Conservation (phyloP, 1,140 invertebrate species). For the Drosophila yakuba region DNA sequence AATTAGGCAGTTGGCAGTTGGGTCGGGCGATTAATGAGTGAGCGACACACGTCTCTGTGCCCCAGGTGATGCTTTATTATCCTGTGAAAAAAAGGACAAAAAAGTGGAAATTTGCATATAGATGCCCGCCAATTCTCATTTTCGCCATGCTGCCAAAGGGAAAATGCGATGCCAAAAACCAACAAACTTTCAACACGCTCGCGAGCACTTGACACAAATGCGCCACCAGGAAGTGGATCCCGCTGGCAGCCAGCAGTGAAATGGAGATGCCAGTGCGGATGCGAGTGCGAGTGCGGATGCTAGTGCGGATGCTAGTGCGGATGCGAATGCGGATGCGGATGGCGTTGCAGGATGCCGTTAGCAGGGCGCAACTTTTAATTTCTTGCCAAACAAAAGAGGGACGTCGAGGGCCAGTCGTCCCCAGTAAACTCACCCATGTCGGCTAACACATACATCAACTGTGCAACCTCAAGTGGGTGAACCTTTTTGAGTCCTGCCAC, state of each 20-base stretch:
- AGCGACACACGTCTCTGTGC: conserved; percentile 21
- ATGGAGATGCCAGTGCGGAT: conserved; percentile 17
- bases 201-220: conserved; percentile 77
- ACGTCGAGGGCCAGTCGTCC: conserved; percentile 57
- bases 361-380: conserved; percentile 77
- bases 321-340: conserved; percentile 23
- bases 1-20: conserved; percentile 53
- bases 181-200: conserved; percentile 74
- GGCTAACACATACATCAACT: conserved; percentile 52
- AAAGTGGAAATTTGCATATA: conserved; percentile 35
- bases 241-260: conserved; percentile 16
- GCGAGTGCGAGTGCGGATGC: conserved; percentile 28
- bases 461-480: conserved; percentile 63
- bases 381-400: conserved; percentile 73
- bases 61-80: conserved; percentile 11
- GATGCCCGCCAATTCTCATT: conserved; percentile 29
- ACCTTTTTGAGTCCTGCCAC: conserved; percentile 37
- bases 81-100: background rate
- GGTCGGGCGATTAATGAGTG: conserved; percentile 61
- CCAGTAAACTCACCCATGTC: conserved; percentile 27
- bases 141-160: background rate
- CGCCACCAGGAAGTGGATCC: conserved; percentile 52
- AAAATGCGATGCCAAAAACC: conserved; percentile 64
- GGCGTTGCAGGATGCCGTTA: conserved; percentile 67
- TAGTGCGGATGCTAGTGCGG: conserved; percentile 5